Percentiles rank a stretch among this genome's conserved stretches.
phyloP scores from a whole-genome alignment of 2,888 invertebrate genomes.

The Hypolimnas misippus region DNA sequence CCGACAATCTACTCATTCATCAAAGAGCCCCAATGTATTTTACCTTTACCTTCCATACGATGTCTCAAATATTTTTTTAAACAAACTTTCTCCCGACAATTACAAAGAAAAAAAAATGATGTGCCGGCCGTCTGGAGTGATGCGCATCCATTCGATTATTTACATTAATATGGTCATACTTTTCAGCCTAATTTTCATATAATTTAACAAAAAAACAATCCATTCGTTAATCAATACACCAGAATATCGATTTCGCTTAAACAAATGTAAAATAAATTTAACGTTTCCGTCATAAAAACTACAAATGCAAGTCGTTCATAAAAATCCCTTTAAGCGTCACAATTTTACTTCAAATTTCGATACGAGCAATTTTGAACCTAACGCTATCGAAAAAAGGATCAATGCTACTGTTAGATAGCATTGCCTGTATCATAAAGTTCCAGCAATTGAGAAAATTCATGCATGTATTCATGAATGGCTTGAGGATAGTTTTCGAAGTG shows the following conservation, averaged over 20 bases:
- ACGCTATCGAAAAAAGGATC: not conserved
- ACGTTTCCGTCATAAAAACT: not conserved
- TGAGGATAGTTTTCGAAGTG: conserved; percentile 10
- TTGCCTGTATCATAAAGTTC: not conserved
- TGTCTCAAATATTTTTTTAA: no score
- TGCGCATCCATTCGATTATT: no score
- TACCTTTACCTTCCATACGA: no score
- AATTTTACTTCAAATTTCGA: not conserved
- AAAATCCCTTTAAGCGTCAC: not conserved
- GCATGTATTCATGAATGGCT: conserved; percentile 9
- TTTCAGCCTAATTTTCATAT: no score
- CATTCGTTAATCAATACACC: not conserved
- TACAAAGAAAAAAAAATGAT: no score
- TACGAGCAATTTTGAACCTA: not conserved
- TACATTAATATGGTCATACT: no score
- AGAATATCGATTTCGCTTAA: not conserved
- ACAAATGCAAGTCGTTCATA: not conserved
- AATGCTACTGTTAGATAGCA: no score
- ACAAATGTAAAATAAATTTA: not conserved
- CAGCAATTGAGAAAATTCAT: conserved; percentile 6
- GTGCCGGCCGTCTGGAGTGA: no score
- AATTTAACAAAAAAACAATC: no score
- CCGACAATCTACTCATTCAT: no score
- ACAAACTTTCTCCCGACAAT: no score
- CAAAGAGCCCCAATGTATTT: no score